Evolutionary conservation across 2,888 invertebrate species (phyloP).

Genomic region (Sarcophaga caerulescens): DNA sequence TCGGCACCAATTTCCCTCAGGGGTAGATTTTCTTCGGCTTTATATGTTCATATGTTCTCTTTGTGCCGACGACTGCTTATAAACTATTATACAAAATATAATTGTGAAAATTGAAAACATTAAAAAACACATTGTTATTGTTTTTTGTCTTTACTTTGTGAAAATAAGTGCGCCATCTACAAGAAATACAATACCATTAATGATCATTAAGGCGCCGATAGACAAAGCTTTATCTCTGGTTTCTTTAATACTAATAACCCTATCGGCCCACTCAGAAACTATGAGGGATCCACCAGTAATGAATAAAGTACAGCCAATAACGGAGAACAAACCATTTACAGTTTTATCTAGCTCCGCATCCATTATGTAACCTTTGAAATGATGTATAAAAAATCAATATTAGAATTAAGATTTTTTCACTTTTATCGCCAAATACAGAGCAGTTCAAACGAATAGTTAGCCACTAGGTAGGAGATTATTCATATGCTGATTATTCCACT

Average conservation of each 20-base stretch:
- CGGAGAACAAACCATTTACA: conserved; percentile 77
- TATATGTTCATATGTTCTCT: too few relatives aligned
- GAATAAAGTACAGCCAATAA: conserved; percentile 77
- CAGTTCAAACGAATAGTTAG: too few relatives aligned
- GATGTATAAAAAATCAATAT: neutral
- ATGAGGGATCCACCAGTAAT: conserved; percentile 78
- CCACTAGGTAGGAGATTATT: too few relatives aligned
- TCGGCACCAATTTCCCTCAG: too few relatives aligned
- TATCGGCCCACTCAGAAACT: conserved; percentile 77
- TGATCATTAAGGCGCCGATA: conserved; percentile 79
- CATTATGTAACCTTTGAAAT: conserved; percentile 75
- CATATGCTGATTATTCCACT: too few relatives aligned
- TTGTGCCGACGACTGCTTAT: too few relatives aligned
- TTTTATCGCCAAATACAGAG: too few relatives aligned
- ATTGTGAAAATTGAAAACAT: neutral
- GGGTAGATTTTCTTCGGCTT: too few relatives aligned
- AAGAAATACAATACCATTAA: conserved; percentile 79
- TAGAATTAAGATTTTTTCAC: neutral
- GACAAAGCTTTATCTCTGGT: conserved; percentile 78
- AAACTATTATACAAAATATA: conserved; percentile 30
- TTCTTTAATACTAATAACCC: conserved; percentile 71
- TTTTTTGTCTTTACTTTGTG: conserved; percentile 76
- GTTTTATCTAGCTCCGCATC: conserved; percentile 78
- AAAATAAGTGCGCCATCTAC: conserved; percentile 79
- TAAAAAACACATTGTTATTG: neutral